Evolutionary conservation across 2,113 vertebrate species (phyloP), one percentile per base, ranked within the genome.

Genomic region (Eleginops maclovinus): DNA sequence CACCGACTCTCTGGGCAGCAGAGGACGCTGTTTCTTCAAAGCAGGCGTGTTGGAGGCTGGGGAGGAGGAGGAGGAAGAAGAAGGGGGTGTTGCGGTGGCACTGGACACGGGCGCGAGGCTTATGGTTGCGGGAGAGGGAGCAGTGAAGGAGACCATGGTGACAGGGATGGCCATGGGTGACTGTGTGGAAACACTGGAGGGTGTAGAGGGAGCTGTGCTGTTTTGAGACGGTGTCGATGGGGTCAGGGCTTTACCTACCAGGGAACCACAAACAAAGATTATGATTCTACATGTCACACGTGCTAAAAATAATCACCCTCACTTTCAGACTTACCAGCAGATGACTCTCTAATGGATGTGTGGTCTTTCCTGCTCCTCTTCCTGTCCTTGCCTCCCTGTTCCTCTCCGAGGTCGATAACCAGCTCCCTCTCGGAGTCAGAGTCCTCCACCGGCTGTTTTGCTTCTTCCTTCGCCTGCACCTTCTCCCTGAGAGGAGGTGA

Each of bases 371-470:
- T 97, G 83, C 76, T 94, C 93, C 96, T 97, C 60, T 96, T 97
- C 83, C 95, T 95, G 85, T 98, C 97, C 79, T 95, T 95, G 65
- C 96, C 92, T 68, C 95, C 94, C 53, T 95, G 96, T 79, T 99
- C 98, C 74, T 99, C 98, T 60, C 98, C 98, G 0, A 99, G 94
- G 77, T 99, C 98, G 61, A 99, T 99, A 72, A 99, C 98, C 19
- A 99, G 95, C 90, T 99, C 97, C 12, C 96, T 96, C 90, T 99
- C 98, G 0, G 98, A 99, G 88, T 99, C 98, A 0, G 97, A 98
- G 92, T 99, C 98, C 87, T 97, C 97, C 11, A 95, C 94, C 7
- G 91, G 74, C 49, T 96, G 95, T 85, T 95, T 96, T 5, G 87
- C 87, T 79, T 97, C 96, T 62, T 98, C 96, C 88, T 97, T 96